phyloP scores from a whole-genome alignment of 2,888 invertebrate species.

The Heliconius ethilla region DNA sequence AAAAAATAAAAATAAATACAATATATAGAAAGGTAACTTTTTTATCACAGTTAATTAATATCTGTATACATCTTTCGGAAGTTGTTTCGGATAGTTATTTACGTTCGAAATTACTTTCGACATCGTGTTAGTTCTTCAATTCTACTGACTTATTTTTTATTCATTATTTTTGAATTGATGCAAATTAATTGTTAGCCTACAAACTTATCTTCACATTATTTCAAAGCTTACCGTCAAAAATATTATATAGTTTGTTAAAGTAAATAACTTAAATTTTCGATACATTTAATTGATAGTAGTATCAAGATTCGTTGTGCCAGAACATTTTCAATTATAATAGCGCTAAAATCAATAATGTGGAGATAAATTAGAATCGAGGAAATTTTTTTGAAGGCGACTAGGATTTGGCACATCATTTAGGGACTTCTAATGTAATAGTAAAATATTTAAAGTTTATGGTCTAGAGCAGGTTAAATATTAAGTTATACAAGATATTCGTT shows the following conservation, averaged over 20 bases:
- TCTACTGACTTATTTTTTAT: background rate
- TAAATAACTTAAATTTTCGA: slow-evolving; percentile 40
- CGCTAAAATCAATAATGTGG: slow-evolving; percentile 31
- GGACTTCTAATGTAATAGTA: slow-evolving; percentile 32
- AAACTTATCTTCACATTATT: slow-evolving; percentile 35
- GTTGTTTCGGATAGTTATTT: background rate
- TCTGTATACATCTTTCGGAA: background rate
- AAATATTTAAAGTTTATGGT: slow-evolving; percentile 35
- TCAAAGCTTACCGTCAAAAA: slow-evolving; percentile 61
- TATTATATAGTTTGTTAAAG: slow-evolving; percentile 59
- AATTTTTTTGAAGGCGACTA: background rate
- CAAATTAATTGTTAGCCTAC: slow-evolving; percentile 11
- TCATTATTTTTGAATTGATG: background rate
- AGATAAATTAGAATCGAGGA: slow-evolving; percentile 24
- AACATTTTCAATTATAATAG: slow-evolving; percentile 31
- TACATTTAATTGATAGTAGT: slow-evolving; percentile 36
- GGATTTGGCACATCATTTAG: slow-evolving; percentile 43
- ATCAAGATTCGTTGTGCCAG: slow-evolving; percentile 46
- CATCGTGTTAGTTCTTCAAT: background rate
- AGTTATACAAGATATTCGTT: slow-evolving; percentile 33
- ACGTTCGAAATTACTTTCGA: background rate
- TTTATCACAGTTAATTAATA: slow-evolving; percentile 59
- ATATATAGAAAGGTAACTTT: slow-evolving; percentile 60
- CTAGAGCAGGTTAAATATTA: slow-evolving; percentile 41
- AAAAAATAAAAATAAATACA: slow-evolving; percentile 40